Evolutionary conservation across 2,888 invertebrate species (phyloP).

Genomic region (Synergus umbraculus): DNA sequence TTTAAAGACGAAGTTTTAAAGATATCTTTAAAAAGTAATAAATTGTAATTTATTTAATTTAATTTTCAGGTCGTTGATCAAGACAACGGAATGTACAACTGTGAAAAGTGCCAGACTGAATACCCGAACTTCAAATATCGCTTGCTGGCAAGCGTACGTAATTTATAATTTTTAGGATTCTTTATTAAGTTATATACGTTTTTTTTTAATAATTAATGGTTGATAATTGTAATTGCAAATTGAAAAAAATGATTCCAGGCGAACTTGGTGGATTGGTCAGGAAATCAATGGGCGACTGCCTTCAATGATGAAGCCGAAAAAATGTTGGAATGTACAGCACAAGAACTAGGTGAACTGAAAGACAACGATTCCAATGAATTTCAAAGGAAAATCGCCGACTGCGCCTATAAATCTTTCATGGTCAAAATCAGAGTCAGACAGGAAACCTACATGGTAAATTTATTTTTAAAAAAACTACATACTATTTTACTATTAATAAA

Average conservation of each 20-base stretch:
- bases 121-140: conserved; percentile 92
- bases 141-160: conserved; percentile 87
- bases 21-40: too few relatives aligned
- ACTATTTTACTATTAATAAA: conserved; percentile 38
- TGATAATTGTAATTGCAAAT: neutral
- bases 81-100: conserved; percentile 92
- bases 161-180: conserved; percentile 1
- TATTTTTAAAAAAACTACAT: conserved; percentile 24
- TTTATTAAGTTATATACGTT: neutral
- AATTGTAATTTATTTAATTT: conserved; percentile 43
- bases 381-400: conserved; percentile 84
- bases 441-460: conserved; percentile 93
- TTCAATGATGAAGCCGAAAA: conserved; percentile 92
- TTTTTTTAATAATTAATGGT: neutral
- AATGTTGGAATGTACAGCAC: conserved; percentile 84
- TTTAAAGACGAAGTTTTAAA: too few relatives aligned
- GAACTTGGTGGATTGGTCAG: conserved; percentile 92
- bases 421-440: conserved; percentile 93
- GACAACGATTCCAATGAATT: conserved; percentile 84
- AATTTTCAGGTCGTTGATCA: conserved; percentile 85
- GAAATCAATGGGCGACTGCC: conserved; percentile 93
- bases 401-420: conserved; percentile 88
- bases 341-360: conserved; percentile 88
- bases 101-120: conserved; percentile 95
- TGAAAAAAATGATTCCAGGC: conserved; percentile 79